Evolutionary conservation across 2,888 invertebrate species (phyloP).

Genomic region (Penaeus monodon): DNA sequence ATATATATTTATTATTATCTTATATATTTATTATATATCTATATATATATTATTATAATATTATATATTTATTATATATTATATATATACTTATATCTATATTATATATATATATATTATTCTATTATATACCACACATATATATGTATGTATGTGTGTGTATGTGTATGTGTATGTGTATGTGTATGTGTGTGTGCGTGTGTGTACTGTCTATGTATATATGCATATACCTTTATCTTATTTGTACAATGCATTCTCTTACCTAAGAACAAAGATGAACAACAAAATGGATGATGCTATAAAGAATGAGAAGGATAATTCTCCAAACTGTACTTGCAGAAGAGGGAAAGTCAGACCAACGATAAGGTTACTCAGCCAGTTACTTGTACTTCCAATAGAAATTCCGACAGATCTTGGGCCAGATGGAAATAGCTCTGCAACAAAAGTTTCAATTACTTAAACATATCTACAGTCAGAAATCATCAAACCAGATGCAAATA

Average conservation of each 20-base stretch:
- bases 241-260: neutral
- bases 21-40: too few species aligned
- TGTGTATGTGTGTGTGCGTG: too few species aligned
- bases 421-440: slow-evolving; percentile 83
- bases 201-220: neutral
- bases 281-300: slow-evolving; percentile 12
- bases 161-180: neutral
- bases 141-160: slow-evolving; percentile 6
- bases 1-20: too few species aligned
- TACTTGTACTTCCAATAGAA: slow-evolving; percentile 82
- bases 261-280: slow-evolving; percentile 14
- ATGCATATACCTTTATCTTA: neutral
- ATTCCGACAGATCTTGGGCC: slow-evolving; percentile 87
- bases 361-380: slow-evolving; percentile 90
- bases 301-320: slow-evolving; percentile 84
- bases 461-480: too few species aligned
- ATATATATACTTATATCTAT: slow-evolving; percentile 23
- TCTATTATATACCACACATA: too few species aligned
- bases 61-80: neutral
- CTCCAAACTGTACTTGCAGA: slow-evolving; percentile 76
- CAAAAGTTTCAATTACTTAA: neutral
- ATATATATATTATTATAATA: neutral
- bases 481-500: too few species aligned
- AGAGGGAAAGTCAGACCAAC: slow-evolving; percentile 84
- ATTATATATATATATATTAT: neutral